Evolutionary conservation across 2,888 invertebrate genomes (phyloP), one percentile per base, ranked within the genome.

Genomic region (Agrotis exclamationis): DNA sequence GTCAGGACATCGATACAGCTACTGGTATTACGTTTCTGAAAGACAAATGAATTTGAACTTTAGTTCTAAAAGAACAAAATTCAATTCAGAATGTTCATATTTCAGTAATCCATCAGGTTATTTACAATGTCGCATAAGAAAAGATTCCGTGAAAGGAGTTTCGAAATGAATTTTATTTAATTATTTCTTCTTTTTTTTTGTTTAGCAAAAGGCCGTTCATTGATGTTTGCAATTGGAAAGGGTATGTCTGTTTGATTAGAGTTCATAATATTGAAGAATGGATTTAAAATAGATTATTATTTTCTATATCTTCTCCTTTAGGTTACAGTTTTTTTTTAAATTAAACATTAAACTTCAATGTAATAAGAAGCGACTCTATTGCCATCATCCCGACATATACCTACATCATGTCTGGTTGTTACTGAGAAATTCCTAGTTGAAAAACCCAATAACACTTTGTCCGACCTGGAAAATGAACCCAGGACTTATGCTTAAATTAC

Each of bases 101-200:
- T n/a, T 13, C 44, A 33, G 74, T 76, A 82, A 89, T 89, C 87
- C 84, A 83, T 85, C 86, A 85, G 87, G 89, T 93, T 94, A 92
- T 94, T 94, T 93, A 94, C 93, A 91, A 89, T 86, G 85, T 85
- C 84, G 79, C 80, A 51, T 72, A 80, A 90, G 90, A 92, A 91
- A 90, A 90, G 90, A 89, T 89, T 89, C 87, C 84, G 89, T 90
- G 90, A 92, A 93, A 93, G 88, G 89, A 92, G 88, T 90, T 88
- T 82, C 80, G 89, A 92, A 94, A 94, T 93, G 93, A 93, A 89
- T 91, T 79, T 92, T 63, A 45, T 92, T 93, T 93, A 91, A 91
- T 93, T 93, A 93, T 91, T 83, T 54, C 62, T 89, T 13, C 87
- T 86, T 89, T 39, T 88, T 90, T 88, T 86, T 87, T 88, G 84